phyloP scores from a whole-genome alignment of 92 coral and sea anemone genomes.

The Scolanthus callimorphus region DNA sequence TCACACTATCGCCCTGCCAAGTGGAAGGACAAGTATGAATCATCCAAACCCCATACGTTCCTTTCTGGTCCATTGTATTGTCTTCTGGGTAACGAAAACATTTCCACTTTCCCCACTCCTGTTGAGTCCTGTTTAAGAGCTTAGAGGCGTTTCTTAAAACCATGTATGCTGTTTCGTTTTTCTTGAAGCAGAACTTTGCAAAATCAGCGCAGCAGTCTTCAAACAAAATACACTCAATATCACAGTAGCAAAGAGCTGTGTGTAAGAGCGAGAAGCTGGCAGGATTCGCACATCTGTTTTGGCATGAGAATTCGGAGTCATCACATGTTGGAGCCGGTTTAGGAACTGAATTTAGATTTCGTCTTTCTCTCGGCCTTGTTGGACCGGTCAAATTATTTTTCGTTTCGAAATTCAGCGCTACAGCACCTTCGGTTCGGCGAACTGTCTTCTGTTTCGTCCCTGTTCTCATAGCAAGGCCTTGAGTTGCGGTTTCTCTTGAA shows the following conservation, averaged over 20 bases:
- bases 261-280: no score
- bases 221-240: slow-evolving; percentile 19
- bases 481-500: no score
- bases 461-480: no score
- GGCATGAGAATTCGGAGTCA: no score
- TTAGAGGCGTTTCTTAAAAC: not conserved
- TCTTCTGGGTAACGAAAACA: not conserved
- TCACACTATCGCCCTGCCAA: not conserved
- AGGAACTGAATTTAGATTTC: no score
- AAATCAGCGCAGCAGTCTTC: slow-evolving; percentile 43
- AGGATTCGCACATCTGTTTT: no score
- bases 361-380: no score
- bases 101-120: slow-evolving; percentile 3
- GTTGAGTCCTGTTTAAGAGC: not conserved
- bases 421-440: no score
- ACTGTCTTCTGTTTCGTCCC: no score
- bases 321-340: no score
- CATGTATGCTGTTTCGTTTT: not conserved
- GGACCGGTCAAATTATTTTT: no score
- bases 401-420: no score
- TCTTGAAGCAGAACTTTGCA: slow-evolving; percentile 10
- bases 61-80: slow-evolving; percentile 1
- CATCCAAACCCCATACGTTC: not conserved
- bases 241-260: slow-evolving; percentile 43
- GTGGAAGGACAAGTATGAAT: not conserved